phyloP scores from a whole-genome alignment of 2,888 invertebrate species.

The Acleris cristana region DNA sequence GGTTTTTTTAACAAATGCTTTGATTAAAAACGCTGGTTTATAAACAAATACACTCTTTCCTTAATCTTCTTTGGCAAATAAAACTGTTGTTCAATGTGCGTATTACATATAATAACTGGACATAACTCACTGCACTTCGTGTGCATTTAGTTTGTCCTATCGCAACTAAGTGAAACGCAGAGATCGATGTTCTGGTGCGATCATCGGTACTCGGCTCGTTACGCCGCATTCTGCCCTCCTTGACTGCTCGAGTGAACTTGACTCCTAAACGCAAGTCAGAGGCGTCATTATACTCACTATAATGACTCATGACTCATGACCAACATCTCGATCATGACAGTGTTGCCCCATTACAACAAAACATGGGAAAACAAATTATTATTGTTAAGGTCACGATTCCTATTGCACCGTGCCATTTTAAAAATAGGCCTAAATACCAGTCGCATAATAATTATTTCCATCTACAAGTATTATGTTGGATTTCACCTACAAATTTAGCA shows the following conservation, averaged over 20 bases:
- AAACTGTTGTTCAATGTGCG: no score
- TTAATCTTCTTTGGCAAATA: no score
- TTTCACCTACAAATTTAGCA: background rate
- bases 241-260: slow-evolving; percentile 24
- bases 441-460: background rate
- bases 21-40: no score
- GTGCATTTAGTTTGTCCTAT: background rate
- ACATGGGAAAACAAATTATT: background rate
- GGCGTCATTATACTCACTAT: background rate
- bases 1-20: no score
- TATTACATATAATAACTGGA: no score
- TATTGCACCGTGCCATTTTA: background rate
- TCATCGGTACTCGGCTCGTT: slow-evolving; percentile 51
- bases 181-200: slow-evolving; percentile 50
- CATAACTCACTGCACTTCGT: background rate
- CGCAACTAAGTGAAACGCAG: slow-evolving; percentile 45
- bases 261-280: slow-evolving; percentile 18
- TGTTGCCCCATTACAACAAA: slow-evolving; percentile 5
- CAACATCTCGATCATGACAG: background rate
- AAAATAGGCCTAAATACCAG: background rate
- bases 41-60: no score
- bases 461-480: background rate
- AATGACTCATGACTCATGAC: slow-evolving; percentile 7
- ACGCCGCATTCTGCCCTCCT: slow-evolving; percentile 49
- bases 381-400: background rate